Evolutionary conservation across 2,113 vertebrate species (phyloP).

Genomic region (Columba livia): DNA sequence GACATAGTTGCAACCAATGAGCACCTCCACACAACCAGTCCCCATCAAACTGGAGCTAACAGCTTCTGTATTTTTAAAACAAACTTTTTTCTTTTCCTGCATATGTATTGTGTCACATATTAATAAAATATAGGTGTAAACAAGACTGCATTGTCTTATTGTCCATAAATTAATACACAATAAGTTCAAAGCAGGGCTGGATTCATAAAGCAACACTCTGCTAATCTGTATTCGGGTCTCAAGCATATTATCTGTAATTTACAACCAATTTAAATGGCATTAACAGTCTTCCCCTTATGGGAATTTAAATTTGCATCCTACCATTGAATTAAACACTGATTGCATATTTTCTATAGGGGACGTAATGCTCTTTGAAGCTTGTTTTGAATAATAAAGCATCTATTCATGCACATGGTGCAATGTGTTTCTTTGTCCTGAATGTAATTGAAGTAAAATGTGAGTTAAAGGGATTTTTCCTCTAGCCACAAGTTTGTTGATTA

Average conservation of each 20-base stretch:
- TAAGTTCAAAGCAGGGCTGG: conserved; percentile 71
- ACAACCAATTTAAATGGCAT: conserved; percentile 86
- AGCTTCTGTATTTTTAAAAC: conserved; percentile 56
- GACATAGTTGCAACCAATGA: conserved; percentile 28
- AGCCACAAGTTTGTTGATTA: conserved; percentile 76
- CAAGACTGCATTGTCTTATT: conserved; percentile 66
- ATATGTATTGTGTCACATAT: conserved; percentile 9
- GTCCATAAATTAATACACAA: conserved; percentile 71
- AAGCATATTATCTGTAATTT: conserved; percentile 85
- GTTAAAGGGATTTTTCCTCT: conserved; percentile 76
- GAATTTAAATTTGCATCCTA: conserved; percentile 84
- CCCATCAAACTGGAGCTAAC: neutral
- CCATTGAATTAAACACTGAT: conserved; percentile 83
- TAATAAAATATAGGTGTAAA: conserved; percentile 67
- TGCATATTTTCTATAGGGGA: conserved; percentile 82
- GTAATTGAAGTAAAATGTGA: conserved; percentile 78
- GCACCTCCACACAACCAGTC: neutral
- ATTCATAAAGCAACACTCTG: conserved; percentile 74
- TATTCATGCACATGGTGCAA: conserved; percentile 75
- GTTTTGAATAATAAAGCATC: conserved; percentile 82
- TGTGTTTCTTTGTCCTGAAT: conserved; percentile 75
- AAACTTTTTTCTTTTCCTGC: neutral
- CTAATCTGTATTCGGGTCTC: conserved; percentile 83
- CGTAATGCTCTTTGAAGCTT: conserved; percentile 75
- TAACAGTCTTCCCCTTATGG: conserved; percentile 81